These are phyloP conservation scores for Kryptopterus vitreolus DNA, from an alignment of 2,797 vertebrate genomes.

Conservation along the genomic window DNA sequence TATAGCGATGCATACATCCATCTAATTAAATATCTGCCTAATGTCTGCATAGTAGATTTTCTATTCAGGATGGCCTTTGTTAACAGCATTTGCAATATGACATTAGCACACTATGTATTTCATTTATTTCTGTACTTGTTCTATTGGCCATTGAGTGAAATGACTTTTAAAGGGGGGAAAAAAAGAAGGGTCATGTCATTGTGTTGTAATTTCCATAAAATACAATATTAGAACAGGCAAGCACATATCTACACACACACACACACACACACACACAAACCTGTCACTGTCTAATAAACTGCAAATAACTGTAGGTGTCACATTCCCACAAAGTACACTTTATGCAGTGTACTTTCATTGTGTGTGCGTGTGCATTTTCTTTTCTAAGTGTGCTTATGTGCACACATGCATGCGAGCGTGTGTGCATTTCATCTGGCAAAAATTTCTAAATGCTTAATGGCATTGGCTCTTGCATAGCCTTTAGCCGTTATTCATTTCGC, in stretches of 20 bases:
- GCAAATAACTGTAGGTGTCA: neutral
- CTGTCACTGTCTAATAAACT: slow-evolving; percentile 6
- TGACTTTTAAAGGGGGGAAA: slow-evolving; percentile 26
- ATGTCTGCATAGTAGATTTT: slow-evolving; percentile 2
- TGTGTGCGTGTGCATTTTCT: neutral
- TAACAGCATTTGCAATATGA: slow-evolving; percentile 22
- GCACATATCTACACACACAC: slow-evolving; percentile 6
- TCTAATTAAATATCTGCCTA: slow-evolving; percentile 12
- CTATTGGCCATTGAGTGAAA: slow-evolving; percentile 22
- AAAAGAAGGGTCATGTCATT: slow-evolving; percentile 3
- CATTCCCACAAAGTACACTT: neutral
- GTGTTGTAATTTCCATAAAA: slow-evolving; percentile 27
- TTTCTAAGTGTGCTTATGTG: neutral
- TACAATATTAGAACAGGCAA: slow-evolving; percentile 28
- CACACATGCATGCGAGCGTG: neutral
- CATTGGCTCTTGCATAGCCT: slow-evolving; percentile 41
- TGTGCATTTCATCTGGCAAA: slow-evolving; percentile 44
- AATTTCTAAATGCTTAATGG: slow-evolving; percentile 51
- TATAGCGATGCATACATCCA: slow-evolving; percentile 12
- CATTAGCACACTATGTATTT: slow-evolving; percentile 31
- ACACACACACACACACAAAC: too few species aligned
- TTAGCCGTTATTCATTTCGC: slow-evolving; percentile 39
- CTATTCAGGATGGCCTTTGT: slow-evolving; percentile 26
- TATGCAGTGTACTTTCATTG: neutral
- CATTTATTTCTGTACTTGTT: slow-evolving; percentile 35